Percentiles rank a stretch among this genome's conserved stretches.
These are phyloP conservation scores for Metaphire vulgaris DNA, from an alignment of 1,140 invertebrate genomes.

Conservation along the genomic window DNA sequence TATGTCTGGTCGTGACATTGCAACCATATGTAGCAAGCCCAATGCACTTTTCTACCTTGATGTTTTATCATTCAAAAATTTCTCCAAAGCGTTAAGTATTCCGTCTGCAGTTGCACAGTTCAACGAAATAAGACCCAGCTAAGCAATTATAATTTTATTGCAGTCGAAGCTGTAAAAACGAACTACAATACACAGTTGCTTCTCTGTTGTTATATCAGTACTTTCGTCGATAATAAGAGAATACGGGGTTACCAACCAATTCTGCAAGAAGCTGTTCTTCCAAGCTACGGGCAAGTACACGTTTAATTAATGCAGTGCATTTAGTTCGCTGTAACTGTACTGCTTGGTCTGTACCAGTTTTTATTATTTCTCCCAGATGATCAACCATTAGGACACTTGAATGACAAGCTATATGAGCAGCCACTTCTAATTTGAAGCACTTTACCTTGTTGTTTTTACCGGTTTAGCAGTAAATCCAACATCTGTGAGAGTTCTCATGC, in stretches of 20 bases:
- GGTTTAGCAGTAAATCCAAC: no score
- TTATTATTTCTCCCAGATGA: no score
- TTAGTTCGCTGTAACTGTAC: not conserved
- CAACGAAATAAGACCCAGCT: not conserved
- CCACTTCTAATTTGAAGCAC: no score
- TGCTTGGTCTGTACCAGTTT: no score
- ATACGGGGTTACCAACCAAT: not conserved
- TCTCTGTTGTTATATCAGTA: not conserved
- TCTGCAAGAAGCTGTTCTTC: not conserved
- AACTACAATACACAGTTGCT: not conserved
- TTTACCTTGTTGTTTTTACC: no score
- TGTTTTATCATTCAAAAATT: not conserved
- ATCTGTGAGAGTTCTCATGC: no score
- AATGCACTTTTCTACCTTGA: not conserved
- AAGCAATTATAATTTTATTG: not conserved
- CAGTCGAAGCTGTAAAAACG: not conserved
- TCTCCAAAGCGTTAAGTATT: not conserved
- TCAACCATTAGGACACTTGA: no score
- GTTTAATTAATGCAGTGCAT: not conserved
- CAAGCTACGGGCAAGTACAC: not conserved
- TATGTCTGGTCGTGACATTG: not conserved
- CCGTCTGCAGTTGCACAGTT: not conserved
- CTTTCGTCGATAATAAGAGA: not conserved
- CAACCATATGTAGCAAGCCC: not conserved
- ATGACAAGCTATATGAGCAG: no score